phyloP scores from a whole-genome alignment of 1,140 invertebrate species.

The Dendrolimus punctatus region DNA sequence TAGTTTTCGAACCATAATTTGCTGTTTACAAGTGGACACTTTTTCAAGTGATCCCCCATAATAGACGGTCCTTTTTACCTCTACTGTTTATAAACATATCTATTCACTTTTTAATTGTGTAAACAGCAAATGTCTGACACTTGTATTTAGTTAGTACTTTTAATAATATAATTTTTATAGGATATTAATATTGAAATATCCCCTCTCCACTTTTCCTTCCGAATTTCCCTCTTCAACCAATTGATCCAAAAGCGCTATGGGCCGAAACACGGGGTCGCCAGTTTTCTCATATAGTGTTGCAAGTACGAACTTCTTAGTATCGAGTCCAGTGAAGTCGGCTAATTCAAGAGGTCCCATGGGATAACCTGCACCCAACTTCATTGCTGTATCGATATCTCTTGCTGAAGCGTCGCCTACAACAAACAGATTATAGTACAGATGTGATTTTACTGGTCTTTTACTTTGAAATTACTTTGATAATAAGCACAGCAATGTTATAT shows the following conservation, averaged over 20 bases:
- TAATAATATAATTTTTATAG: not conserved
- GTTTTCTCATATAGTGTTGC: slow-evolving; percentile 82
- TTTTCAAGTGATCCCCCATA: too few species aligned
- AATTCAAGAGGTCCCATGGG: slow-evolving; percentile 90
- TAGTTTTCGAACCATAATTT: too few species aligned
- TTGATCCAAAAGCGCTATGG: slow-evolving; percentile 76
- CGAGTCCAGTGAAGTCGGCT: slow-evolving; percentile 84
- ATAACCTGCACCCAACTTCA: slow-evolving; percentile 88
- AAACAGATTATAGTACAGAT: slow-evolving; percentile 5
- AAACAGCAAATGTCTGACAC: too few species aligned
- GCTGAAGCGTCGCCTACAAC: slow-evolving; percentile 75
- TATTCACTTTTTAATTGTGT: too few species aligned
- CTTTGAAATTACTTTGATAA: too few species aligned
- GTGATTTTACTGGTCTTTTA: not conserved
- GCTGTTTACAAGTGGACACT: too few species aligned
- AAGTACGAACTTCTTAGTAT: slow-evolving; percentile 76
- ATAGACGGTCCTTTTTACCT: too few species aligned
- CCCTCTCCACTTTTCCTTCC: slow-evolving; percentile 88
- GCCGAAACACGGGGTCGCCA: slow-evolving; percentile 80
- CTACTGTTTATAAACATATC: too few species aligned
- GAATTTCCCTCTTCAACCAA: slow-evolving; percentile 84
- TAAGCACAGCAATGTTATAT: too few species aligned
- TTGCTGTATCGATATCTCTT: slow-evolving; percentile 84
- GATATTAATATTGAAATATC: slow-evolving; percentile 81
- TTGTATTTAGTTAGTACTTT: too few species aligned